Percentiles rank a stretch among this genome's conserved stretches.
These are phyloP conservation scores for Xiphophorus maculatus DNA, from an alignment of 2,113 vertebrate species.

Conservation along the genomic window DNA sequence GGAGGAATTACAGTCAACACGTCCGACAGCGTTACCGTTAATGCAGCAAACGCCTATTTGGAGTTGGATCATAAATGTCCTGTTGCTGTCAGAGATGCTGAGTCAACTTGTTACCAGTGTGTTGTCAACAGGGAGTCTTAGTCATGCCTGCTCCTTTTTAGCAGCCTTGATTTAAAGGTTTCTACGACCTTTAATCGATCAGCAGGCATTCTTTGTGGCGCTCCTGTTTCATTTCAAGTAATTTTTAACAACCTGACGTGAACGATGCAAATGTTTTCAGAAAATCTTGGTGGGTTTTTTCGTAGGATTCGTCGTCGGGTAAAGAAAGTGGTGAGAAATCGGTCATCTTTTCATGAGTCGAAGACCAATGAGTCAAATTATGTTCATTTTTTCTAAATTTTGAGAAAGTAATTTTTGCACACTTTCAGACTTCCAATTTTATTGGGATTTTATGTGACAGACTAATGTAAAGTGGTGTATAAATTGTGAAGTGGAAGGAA, in stretches of 20 bases:
- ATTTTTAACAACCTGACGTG: too few relatives aligned
- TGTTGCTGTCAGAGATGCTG: conserved; percentile 22
- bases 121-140: background rate
- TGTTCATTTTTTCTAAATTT: too few relatives aligned
- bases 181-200: background rate
- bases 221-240: too few relatives aligned
- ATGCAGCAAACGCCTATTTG: conserved; percentile 2
- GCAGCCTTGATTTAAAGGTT: background rate
- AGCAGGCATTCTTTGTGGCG: background rate
- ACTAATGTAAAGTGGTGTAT: background rate
- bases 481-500: background rate
- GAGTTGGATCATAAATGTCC: background rate
- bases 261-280: too few relatives aligned
- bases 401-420: too few relatives aligned
- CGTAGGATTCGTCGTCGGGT: too few relatives aligned
- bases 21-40: background rate
- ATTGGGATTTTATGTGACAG: background rate
- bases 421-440: too few relatives aligned
- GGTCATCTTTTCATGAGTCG: too few relatives aligned
- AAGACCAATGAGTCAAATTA: too few relatives aligned
- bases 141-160: background rate
- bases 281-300: too few relatives aligned
- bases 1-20: background rate
- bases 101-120: conserved; percentile 23
- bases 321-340: too few relatives aligned